Percentiles rank a stretch among this genome's conserved stretches.
phyloP scores from a whole-genome alignment of 2,113 vertebrate genomes.

The Melozone crissalis region DNA sequence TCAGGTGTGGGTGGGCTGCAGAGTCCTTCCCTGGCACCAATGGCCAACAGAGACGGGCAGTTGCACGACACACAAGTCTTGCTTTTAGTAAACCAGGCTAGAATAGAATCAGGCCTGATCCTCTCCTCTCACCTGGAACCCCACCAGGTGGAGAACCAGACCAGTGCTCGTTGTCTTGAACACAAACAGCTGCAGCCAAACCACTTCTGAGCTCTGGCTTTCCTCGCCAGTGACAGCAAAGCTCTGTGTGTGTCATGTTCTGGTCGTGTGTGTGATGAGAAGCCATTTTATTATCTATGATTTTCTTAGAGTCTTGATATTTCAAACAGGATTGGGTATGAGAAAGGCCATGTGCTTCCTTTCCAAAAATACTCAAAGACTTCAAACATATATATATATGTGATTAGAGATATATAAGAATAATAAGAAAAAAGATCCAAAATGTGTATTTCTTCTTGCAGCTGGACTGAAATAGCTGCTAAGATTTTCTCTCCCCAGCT shows the following conservation, averaged over 20 bases:
- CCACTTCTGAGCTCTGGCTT: background rate
- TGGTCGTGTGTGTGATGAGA: constrained; percentile 13
- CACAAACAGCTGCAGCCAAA: background rate
- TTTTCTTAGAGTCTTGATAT: constrained; percentile 27
- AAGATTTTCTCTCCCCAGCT: constrained; percentile 3
- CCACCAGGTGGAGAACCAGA: background rate
- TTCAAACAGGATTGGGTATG: constrained; percentile 1
- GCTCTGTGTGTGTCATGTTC: background rate
- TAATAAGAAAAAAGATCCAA: constrained; percentile 13
- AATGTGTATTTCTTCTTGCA: constrained; percentile 34
- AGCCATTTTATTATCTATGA: constrained; percentile 36
- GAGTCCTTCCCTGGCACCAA: background rate
- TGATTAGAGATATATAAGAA: constrained; percentile 35
- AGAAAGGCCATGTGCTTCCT: background rate
- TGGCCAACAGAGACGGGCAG: background rate
- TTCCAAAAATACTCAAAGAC: constrained; percentile 30
- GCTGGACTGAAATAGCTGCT: constrained; percentile 42
- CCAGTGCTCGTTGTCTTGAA: background rate
- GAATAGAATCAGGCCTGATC: background rate
- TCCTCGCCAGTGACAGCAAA: background rate
- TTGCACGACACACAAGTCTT: background rate
- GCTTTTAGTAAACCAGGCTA: background rate
- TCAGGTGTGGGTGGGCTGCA: background rate
- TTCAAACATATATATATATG: constrained; percentile 8
- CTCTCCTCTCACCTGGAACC: background rate